A percentile compares a stretch with the other conserved stretches of the same genome.
phyloP scores from a whole-genome alignment of 2,797 vertebrate species.

The Staurois parvus region DNA sequence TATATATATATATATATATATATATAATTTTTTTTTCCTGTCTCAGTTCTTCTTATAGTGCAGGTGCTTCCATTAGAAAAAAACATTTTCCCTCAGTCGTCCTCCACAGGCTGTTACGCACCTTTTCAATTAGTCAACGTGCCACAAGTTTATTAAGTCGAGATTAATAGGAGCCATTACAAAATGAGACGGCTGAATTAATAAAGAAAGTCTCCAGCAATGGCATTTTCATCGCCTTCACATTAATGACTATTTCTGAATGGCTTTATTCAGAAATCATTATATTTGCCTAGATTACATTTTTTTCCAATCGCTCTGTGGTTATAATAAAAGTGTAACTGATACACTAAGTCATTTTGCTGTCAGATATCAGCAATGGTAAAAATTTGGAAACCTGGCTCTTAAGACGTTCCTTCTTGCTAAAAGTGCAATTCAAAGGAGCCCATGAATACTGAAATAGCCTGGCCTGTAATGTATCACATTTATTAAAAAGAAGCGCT shows the following conservation, averaged over 20 bases:
- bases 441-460: constrained; percentile 11
- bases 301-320: constrained; percentile 45
- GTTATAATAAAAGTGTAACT: constrained; percentile 53
- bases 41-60: background rate
- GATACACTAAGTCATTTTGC: constrained; percentile 54
- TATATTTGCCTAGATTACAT: constrained; percentile 43
- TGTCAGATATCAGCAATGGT: constrained; percentile 33
- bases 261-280: constrained; percentile 55
- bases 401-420: constrained; percentile 20
- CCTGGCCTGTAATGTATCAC: constrained; percentile 37
- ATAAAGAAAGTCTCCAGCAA: constrained; percentile 57
- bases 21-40: background rate
- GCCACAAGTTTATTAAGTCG: constrained; percentile 22
- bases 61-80: constrained; percentile 24
- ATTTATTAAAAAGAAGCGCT: constrained; percentile 51
- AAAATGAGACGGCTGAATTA: constrained; percentile 48
- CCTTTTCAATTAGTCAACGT: constrained; percentile 43
- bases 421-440: constrained; percentile 22
- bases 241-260: constrained; percentile 58
- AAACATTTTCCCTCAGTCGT: constrained; percentile 6
- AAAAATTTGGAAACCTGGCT: background rate
- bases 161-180: constrained; percentile 56
- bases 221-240: constrained; percentile 48
- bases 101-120: constrained; percentile 20
- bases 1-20: no score